Evolutionary conservation across 2,797 vertebrate species (phyloP).

Genomic region (Notoglanidium macrostoma): DNA sequence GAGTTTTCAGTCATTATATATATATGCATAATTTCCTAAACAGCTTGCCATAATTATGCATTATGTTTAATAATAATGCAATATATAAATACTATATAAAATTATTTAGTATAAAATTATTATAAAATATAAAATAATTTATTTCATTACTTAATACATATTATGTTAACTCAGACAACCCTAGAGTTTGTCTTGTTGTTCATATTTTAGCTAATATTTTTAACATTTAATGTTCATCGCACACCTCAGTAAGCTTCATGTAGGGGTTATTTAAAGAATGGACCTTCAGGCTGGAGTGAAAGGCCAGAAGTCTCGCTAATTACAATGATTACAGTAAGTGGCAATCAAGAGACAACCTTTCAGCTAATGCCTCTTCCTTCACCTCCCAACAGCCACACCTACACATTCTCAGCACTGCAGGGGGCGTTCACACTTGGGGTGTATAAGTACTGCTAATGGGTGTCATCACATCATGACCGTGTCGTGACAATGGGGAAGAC

Average conservation of each 20-base stretch:
- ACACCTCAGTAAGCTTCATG: conserved; percentile 17
- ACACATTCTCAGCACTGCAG: conserved; percentile 30
- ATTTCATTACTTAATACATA: neutral
- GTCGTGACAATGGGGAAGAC: conserved; percentile 28
- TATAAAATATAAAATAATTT: too few species aligned
- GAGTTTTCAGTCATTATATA: too few species aligned
- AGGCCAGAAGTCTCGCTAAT: conserved; percentile 54
- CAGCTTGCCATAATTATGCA: too few species aligned
- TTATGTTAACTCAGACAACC: neutral
- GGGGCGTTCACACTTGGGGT: conserved; percentile 14
- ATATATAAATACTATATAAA: too few species aligned
- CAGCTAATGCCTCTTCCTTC: conserved; percentile 4
- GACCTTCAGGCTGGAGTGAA: conserved; percentile 43
- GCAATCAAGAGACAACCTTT: conserved; percentile 55
- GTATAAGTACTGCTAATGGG: conserved; percentile 32
- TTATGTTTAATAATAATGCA: too few species aligned
- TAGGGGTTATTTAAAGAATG: conserved; percentile 37
- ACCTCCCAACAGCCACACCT: conserved; percentile 34
- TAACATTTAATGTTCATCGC: neutral
- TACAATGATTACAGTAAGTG: conserved; percentile 53
- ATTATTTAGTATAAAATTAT: too few species aligned
- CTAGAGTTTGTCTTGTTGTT: neutral
- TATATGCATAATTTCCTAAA: too few species aligned
- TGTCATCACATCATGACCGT: conserved; percentile 4
- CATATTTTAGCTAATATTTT: neutral